Evolutionary conservation across 2,888 invertebrate genomes (phyloP), one percentile per base, ranked within the genome.

Genomic region (Metacarcinus magister): DNA sequence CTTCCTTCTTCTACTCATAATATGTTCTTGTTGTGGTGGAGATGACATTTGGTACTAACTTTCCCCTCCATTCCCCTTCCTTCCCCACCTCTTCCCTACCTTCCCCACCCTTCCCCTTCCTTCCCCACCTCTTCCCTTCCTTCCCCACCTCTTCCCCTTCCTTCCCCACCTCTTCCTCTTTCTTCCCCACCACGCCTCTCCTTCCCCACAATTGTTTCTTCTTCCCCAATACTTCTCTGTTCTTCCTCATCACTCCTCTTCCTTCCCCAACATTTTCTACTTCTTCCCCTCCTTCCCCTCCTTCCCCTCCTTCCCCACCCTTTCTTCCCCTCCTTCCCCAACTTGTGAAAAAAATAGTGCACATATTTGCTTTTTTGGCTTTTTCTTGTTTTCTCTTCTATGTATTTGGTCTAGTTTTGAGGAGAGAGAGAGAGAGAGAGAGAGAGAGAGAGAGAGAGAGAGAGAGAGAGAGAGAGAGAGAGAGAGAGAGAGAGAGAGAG

Each of bases 401-500:
- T 8, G 7, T 54, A 7, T 54, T 54, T 54, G 10, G 1, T 54
- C 54, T 1, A 13, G 46, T 46, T 46, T 46, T 7, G 46, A 7
- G 46, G 46, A 46, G 4, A 7, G 46, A 7, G 46, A 10, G 8
- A 46, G 46, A 46, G 46, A 46, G 46, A 46, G 46, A 46, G 46
- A 46, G 46, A 46, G 46, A 46, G 46, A 46, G 46, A 46, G 46
- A 46, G 46, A 46, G 46, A 46, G 46, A 46, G 46, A 46, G 46
- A 46, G 46, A 46, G 46, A 46, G 46, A 46, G 46, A 46, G 46
- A 46, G 32, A 82, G 82, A 32, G 82, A 82, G 32, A 32, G 82
- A 32, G 32, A 82, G 82, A 82, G 82, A 82, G 82, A 32, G 82
- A 82, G 82, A 32, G 32, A 32, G 82, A 82, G 32, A 82, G 82